These are phyloP conservation scores for Steatornis caripensis DNA, from an alignment of 2,113 vertebrate species.

Conservation along the genomic window DNA sequence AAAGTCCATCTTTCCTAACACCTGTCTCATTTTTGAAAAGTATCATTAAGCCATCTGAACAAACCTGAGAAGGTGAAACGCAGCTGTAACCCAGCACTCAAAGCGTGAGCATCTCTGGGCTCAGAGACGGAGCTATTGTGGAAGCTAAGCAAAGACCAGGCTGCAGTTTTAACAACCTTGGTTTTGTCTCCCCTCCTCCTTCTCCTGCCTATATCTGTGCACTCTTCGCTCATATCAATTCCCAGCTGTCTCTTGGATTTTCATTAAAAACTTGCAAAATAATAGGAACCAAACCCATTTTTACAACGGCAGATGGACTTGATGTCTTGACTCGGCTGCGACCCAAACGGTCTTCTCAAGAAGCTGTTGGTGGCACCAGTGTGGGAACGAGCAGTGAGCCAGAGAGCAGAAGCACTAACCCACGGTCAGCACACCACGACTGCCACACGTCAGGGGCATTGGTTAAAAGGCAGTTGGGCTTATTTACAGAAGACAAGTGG, in stretches of 20 bases:
- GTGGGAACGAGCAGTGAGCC: background rate
- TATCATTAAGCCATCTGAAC: background rate
- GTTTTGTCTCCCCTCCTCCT: background rate
- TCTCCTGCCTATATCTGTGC: background rate
- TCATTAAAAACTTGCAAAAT: background rate
- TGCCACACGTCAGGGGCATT: fast-evolving
- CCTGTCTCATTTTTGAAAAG: background rate
- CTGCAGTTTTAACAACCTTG: background rate
- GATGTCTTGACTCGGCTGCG: background rate
- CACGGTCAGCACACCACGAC: fast-evolving
- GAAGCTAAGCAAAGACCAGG: background rate
- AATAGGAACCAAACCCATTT: background rate
- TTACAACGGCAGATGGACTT: background rate
- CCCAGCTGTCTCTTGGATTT: background rate
- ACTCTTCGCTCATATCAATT: background rate
- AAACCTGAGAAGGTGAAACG: background rate
- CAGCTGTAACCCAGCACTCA: background rate
- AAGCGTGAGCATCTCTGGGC: background rate
- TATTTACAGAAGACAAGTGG: background rate
- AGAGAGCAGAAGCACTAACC: background rate
- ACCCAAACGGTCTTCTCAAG: background rate
- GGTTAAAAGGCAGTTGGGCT: background rate
- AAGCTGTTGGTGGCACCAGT: background rate
- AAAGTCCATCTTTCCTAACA: background rate
- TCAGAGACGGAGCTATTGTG: background rate